Evolutionary conservation across 2,797 vertebrate genomes (phyloP), one percentile per base, ranked within the genome.

Genomic region (Trematomus bernacchii): DNA sequence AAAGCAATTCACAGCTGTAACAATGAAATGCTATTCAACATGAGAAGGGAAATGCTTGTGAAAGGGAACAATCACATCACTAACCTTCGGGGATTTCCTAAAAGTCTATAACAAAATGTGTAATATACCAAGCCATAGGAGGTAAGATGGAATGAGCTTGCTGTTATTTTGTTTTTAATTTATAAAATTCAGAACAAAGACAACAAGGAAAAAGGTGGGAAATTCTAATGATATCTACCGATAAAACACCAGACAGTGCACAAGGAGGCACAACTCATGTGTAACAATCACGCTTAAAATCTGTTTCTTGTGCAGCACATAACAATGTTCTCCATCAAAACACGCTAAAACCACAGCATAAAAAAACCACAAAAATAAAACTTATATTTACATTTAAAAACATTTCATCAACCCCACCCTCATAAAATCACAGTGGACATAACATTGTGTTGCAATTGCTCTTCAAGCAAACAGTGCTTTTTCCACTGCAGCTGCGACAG

Each of bases 321-420:
- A 78, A 77, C 55, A 65, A 73, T 48, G 2, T 21, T 66, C 62
- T 84, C 77, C 59, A 76, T 72, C 1, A 79, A 73, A 76, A 70
- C 15, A 80, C 2, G 27, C 27, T 27, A 27, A 27, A 27, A 27
- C 27, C 27, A 27, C 27, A 27, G 27, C 4, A 8, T 33, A 62
- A 67, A 67, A 51, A 66, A 30, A 10, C 73, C 50, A 79, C 30
- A 87, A 82, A 87, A 83, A 87, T 73, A 84, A 78, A 77, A 73
- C 11, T 43, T 70, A 65, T 89, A 89, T 90, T 85, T 91, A 92
- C 90, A 91, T 58, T 79, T 65, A 66, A 88, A 83, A 86, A 74
- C 9, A 68, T 85, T 69, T 73, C 58, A 85, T 63, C 33, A 71
- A 86, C 68, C 76, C 59, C 61, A 61, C 27, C 42, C 51, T 79